Evolutionary conservation across 2,797 vertebrate genomes (phyloP).

Genomic region (Chelon labrosus): DNA sequence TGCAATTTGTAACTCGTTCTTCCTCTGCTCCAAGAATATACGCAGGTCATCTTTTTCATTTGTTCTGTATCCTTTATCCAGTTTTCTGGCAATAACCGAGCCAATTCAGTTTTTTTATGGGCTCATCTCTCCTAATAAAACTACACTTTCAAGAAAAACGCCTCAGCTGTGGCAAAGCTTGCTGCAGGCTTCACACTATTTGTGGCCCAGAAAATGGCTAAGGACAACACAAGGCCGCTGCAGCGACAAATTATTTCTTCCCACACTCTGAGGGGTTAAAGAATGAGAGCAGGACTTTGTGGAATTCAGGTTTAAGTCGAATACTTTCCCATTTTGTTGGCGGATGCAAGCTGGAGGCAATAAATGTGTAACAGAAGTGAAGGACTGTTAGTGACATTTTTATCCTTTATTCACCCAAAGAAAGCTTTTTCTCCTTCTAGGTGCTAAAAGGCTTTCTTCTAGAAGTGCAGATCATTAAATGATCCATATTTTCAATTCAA

Average conservation of each 20-base stretch:
- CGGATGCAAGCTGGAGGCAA: constrained; percentile 56
- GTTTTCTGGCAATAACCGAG: constrained; percentile 29
- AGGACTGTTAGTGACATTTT: constrained; percentile 32
- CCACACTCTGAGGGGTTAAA: constrained; percentile 4
- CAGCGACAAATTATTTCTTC: constrained; percentile 27
- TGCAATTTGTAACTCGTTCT: constrained; percentile 18
- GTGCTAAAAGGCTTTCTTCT: neutral
- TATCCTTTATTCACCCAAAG: neutral
- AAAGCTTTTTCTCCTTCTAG: neutral
- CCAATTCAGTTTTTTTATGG: constrained; percentile 39
- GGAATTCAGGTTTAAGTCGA: constrained; percentile 48
- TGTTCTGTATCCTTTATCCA: constrained; percentile 18
- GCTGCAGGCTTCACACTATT: constrained; percentile 62
- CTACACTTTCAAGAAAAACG: constrained; percentile 53
- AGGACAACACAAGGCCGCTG: constrained; percentile 20
- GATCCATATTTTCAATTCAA: neutral
- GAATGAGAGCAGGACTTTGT: constrained; percentile 1
- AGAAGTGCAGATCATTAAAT: neutral
- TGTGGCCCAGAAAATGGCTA: constrained; percentile 32
- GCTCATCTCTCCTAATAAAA: constrained; percentile 53
- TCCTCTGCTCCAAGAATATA: neutral
- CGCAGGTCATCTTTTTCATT: constrained; percentile 20
- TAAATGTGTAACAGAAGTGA: constrained; percentile 76
- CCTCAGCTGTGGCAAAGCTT: constrained; percentile 49
- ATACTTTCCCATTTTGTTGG: constrained; percentile 45